Evolutionary conservation across 2,113 vertebrate genomes (phyloP), one percentile per base, ranked within the genome.

Genomic region (Forbesichthys papilliferus): DNA sequence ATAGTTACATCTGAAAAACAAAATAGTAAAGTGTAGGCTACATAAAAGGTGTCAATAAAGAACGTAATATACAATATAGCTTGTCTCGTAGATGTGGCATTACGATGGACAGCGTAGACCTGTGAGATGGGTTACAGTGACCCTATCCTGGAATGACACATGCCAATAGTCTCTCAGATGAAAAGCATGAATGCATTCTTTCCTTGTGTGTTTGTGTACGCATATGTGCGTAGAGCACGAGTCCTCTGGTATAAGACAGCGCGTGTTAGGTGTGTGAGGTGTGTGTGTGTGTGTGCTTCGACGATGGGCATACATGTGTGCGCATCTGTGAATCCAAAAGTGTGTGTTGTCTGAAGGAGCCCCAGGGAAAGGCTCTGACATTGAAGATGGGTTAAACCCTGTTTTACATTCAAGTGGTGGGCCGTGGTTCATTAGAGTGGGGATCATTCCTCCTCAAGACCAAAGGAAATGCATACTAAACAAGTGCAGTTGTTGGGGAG

Each of bases 371-470:
- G 91, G 88, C 91, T 91, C 87, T 93, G 93, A 93, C 93, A 93
- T 93, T 93, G 93, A 93, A 92, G 91, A 92, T 87, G 90, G 93
- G 92, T 93, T 93, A 93, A 93, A 91, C 92, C 91, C 91, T 93
- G 91, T 91, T 93, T 93, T 93, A 93, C 91, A 93, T 93, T 93
- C 93, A 90, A 91, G 89, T 92, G 91, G 93, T 91, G 92, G 90
- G 89, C 84, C 91, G 83, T 75, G 88, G 89, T 93, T 93, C 91
- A 93, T 93, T 93, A 93, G 91, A 93, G 92, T 93, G 92, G 88
- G 90, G 92, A 93, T 93, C 93, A 92, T 91, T 93, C 93, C 91
- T 93, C 90, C 89, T 92, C 91, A 93, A 91, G 91, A 91, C 91
- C 90, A 88, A 89, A 91, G 92, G 89, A 91, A 92, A 86, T 81